Conservation (phyloP, 2,113 vertebrate species). For the Tragelaphus buxtoni region DNA sequence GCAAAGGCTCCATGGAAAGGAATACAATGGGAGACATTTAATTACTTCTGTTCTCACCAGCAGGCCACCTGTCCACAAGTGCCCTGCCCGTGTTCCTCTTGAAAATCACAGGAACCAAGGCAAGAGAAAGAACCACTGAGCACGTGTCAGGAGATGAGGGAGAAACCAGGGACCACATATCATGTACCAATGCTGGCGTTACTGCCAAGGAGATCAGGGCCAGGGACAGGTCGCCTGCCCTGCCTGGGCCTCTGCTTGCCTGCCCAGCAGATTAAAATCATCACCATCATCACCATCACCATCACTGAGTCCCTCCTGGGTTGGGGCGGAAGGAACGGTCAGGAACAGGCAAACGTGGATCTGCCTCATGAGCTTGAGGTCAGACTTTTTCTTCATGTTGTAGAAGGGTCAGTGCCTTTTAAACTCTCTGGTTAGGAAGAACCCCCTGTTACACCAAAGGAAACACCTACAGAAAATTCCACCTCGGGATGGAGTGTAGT, state of each 20-base stretch:
- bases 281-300: neutral
- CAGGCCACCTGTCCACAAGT: neutral
- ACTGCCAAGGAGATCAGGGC: neutral
- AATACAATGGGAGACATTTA: neutral
- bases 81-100: neutral
- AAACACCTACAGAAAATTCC: neutral
- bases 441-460: neutral
- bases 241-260: no score
- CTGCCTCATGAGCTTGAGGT: neutral
- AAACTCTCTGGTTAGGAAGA: neutral
- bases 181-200: no score
- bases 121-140: neutral
- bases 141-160: neutral
- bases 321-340: neutral
- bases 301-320: accelerated
- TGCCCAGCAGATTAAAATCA: neutral
- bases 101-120: neutral
- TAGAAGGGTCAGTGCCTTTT: neutral
- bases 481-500: neutral
- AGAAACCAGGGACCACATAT: neutral
- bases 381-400: neutral
- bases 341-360: accelerated
- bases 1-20: neutral
- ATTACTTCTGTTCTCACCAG: neutral
- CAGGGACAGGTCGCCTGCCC: neutral